These are phyloP conservation scores for Dryomyza anilis DNA, from an alignment of 2,888 invertebrate genomes.

Conservation along the genomic window DNA sequence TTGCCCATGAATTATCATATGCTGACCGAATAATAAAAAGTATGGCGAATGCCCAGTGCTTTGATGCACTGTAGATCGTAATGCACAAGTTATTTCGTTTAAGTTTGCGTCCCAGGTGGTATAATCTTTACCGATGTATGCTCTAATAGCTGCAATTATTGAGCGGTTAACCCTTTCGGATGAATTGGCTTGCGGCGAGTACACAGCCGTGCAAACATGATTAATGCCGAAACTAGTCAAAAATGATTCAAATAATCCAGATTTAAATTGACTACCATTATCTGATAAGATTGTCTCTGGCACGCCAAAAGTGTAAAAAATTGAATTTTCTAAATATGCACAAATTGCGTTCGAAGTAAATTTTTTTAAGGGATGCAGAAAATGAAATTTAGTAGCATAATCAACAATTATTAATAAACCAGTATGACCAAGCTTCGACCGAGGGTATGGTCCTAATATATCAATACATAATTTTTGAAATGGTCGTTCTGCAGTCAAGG, in stretches of 20 bases:
- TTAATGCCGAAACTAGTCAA: conserved; percentile 21
- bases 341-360: not conserved
- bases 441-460: not conserved
- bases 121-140: conserved; percentile 27
- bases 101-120: conserved; percentile 16
- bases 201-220: conserved; percentile 13
- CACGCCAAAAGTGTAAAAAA: not conserved
- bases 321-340: not conserved
- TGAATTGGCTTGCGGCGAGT: not conserved
- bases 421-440: not conserved
- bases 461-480: not conserved
- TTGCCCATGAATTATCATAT: conserved; percentile 1
- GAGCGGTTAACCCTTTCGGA: conserved; percentile 30
- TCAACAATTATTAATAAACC: not conserved
- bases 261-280: not conserved
- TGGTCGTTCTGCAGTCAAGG: not conserved
- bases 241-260: not conserved
- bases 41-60: not conserved
- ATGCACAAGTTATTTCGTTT: not conserved
- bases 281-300: not conserved
- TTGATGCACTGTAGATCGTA: not conserved
- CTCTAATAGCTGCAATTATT: conserved; percentile 28
- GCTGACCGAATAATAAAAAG: not conserved
- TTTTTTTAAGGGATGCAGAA: conserved; percentile 1
- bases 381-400: conserved; percentile 4